These are phyloP conservation scores for Trachurus trachurus DNA, from an alignment of 2,797 vertebrate genomes.

Conservation along the genomic window DNA sequence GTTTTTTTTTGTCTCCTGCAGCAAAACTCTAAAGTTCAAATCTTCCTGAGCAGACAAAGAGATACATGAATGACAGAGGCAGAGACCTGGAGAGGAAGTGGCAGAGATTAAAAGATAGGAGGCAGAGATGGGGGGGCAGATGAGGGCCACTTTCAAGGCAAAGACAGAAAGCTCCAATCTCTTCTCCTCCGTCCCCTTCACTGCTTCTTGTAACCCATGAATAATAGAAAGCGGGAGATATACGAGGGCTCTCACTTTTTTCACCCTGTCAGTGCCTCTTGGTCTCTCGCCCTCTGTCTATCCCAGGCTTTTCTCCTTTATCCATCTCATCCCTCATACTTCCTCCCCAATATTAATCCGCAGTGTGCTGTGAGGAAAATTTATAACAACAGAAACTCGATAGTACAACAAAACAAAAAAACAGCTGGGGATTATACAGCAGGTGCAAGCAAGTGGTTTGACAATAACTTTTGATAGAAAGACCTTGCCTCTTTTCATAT, in stretches of 20 bases:
- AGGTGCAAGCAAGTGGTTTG: no score
- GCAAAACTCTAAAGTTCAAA: conserved; percentile 11
- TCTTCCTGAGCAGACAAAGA: not conserved
- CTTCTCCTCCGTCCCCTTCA: conserved; percentile 45
- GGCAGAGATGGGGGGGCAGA: conserved; percentile 1
- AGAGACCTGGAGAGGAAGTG: not conserved
- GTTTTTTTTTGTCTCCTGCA: conserved; percentile 1
- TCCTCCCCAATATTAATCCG: not conserved
- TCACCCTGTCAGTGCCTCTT: conserved; percentile 33
- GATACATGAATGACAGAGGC: not conserved
- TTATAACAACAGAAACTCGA: not conserved
- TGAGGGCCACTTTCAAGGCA: conserved; percentile 15
- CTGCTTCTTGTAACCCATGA: conserved; percentile 63
- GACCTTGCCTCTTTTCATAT: no score
- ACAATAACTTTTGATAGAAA: no score
- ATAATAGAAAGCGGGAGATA: conserved; percentile 67
- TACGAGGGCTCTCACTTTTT: conserved; percentile 35
- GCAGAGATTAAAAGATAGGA: conserved; percentile 3
- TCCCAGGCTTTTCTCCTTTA: not conserved
- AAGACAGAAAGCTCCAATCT: conserved; percentile 28
- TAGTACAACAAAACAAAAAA: not conserved
- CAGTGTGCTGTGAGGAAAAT: not conserved
- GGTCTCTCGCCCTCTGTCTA: conserved; percentile 3
- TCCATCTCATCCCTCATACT: not conserved
- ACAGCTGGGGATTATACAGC: not conserved